Conservation (phyloP, 2,797 vertebrate genomes). For the Galago senegalensis region DNA sequence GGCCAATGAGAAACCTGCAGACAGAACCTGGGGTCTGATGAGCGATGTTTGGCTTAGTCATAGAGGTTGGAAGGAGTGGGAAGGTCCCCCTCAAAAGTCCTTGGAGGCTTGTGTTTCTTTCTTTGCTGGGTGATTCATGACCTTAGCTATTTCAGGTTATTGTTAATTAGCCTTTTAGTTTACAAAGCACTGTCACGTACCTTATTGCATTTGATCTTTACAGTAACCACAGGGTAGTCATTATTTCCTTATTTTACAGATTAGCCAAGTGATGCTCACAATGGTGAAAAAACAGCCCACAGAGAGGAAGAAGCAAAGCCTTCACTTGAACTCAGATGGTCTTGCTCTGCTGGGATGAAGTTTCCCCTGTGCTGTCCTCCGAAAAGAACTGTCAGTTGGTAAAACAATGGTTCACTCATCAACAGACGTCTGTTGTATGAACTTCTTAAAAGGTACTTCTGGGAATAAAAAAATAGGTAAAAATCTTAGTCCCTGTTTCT, state of each 20-base stretch:
- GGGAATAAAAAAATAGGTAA: constrained; percentile 27
- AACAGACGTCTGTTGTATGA: not conserved
- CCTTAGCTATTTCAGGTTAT: constrained; percentile 70
- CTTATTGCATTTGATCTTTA: constrained; percentile 64
- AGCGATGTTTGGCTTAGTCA: constrained; percentile 18
- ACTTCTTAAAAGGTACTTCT: not conserved
- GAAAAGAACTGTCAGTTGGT: not conserved
- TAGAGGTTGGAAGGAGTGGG: not conserved
- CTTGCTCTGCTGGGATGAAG: not conserved
- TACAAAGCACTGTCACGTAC: constrained; percentile 66
- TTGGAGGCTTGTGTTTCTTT: constrained; percentile 63
- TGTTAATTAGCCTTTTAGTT: constrained; percentile 77
- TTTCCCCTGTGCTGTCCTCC: not conserved
- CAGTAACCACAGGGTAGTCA: constrained; percentile 20
- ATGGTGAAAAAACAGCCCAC: constrained; percentile 15
- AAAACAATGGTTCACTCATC: not conserved
- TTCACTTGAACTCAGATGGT: not conserved
- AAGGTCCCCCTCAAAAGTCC: constrained; percentile 30
- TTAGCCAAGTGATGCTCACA: constrained; percentile 4
- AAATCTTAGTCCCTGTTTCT: not conserved
- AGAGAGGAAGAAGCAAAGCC: not conserved
- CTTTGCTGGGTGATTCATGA: constrained; percentile 72
- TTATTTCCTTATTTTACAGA: constrained; percentile 57
- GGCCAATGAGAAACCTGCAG: not conserved
- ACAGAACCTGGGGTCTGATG: not conserved